A percentile compares a stretch with the other conserved stretches of the same genome.
Evolutionary conservation across 2,797 vertebrate genomes (phyloP).

Genomic region (Calcarius lapponicus): DNA sequence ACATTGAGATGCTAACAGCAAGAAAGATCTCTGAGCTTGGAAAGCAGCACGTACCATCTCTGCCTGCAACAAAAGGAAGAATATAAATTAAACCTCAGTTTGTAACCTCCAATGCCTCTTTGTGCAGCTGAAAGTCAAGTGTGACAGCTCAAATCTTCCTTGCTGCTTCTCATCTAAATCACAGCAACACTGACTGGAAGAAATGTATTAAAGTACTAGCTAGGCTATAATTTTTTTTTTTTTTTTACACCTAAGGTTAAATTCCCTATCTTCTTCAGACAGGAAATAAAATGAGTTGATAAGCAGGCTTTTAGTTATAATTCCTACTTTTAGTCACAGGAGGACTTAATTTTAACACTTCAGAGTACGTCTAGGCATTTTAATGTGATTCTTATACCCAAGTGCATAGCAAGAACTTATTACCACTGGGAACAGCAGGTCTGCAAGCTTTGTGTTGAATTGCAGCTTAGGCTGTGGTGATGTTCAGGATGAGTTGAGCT

Average conservation of each 20-base stretch:
- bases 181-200: not conserved
- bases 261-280: not conserved
- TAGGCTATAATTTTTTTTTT: not conserved
- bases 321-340: not conserved
- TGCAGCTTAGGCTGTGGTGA: not conserved
- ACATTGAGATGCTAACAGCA: conserved; percentile 86
- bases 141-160: conserved; percentile 29
- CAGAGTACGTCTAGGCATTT: not conserved
- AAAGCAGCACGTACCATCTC: conserved; percentile 91
- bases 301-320: not conserved
- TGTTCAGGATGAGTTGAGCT: not conserved
- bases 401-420: not conserved
- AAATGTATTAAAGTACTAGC: not conserved
- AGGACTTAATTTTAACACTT: not conserved
- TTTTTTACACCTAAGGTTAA: not conserved
- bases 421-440: not conserved
- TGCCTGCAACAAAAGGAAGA: conserved; percentile 79
- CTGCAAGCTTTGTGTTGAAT: not conserved
- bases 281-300: not conserved
- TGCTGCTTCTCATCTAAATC: conserved; percentile 32
- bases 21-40: conserved; percentile 87
- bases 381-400: not conserved
- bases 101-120: not conserved
- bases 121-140: conserved; percentile 43
- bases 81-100: conserved; percentile 16